A percentile compares a stretch with the other conserved stretches of the same genome.
Conservation (phyloP, 2,113 vertebrate genomes). For the Erythrocebus patas region DNA sequence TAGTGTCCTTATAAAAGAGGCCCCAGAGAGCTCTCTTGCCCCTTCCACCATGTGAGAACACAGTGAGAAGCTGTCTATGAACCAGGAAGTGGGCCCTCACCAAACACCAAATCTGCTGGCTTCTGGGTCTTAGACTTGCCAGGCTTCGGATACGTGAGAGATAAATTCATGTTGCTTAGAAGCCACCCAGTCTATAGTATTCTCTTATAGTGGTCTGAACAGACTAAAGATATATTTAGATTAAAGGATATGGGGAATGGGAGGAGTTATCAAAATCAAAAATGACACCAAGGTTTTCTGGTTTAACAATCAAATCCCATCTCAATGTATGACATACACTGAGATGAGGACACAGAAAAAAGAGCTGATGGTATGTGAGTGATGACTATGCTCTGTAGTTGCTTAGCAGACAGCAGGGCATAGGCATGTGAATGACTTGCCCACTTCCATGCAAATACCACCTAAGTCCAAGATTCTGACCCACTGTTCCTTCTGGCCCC, state of each 20-base stretch:
- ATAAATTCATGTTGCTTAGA: background rate
- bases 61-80: background rate
- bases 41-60: background rate
- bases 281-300: background rate
- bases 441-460: background rate
- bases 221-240: background rate
- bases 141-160: background rate
- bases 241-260: background rate
- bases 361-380: background rate
- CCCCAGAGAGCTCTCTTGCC: background rate
- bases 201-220: background rate
- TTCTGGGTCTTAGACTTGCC: background rate
- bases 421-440: too few relatives aligned
- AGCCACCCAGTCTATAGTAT: background rate
- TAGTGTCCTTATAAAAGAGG: background rate
- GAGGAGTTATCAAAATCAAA: background rate
- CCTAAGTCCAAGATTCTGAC: background rate
- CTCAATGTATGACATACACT: background rate
- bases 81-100: background rate
- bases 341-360: background rate
- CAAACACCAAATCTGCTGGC: background rate
- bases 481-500: background rate
- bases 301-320: background rate
- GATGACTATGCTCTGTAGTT: background rate
- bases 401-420: background rate